Conservation (phyloP, 1,140 invertebrate genomes). For the Ctenoplectra terminalis region DNA sequence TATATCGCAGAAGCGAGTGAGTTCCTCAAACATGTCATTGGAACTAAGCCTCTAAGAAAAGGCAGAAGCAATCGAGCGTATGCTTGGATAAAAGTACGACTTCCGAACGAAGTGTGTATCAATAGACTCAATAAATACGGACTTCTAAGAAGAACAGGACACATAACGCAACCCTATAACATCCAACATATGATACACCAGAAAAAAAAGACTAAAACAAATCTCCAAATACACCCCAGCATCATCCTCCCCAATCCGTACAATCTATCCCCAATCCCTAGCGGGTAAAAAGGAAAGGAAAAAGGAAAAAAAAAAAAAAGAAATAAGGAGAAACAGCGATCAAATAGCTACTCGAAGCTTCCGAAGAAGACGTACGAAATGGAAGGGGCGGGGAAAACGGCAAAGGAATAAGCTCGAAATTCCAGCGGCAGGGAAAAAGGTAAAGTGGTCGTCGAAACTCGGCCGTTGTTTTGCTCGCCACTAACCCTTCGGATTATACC, state of each 20-base stretch:
- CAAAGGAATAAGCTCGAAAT: constrained; percentile 10
- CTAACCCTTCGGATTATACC: constrained; percentile 52
- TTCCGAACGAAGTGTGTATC: background rate
- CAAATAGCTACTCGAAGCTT: background rate
- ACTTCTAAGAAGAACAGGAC: background rate
- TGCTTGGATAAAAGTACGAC: background rate
- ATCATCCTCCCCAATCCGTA: background rate
- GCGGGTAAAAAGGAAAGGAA: no score
- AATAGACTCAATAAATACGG: background rate
- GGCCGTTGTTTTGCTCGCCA: constrained; percentile 47
- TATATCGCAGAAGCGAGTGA: background rate
- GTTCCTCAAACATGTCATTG: background rate
- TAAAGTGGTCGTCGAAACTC: constrained; percentile 39
- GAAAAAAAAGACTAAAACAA: background rate
- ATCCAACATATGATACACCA: background rate
- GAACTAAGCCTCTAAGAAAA: background rate
- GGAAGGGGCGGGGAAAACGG: background rate
- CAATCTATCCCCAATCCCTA: no score
- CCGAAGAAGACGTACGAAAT: background rate
- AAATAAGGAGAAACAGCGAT: background rate
- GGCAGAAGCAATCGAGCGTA: background rate
- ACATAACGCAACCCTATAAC: background rate
- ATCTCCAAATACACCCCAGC: background rate
- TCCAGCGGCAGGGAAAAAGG: constrained; percentile 24
- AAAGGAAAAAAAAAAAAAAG: no score